These are phyloP conservation scores for Gymnocheta viridis DNA, from an alignment of 2,888 invertebrate genomes.

Conservation along the genomic window DNA sequence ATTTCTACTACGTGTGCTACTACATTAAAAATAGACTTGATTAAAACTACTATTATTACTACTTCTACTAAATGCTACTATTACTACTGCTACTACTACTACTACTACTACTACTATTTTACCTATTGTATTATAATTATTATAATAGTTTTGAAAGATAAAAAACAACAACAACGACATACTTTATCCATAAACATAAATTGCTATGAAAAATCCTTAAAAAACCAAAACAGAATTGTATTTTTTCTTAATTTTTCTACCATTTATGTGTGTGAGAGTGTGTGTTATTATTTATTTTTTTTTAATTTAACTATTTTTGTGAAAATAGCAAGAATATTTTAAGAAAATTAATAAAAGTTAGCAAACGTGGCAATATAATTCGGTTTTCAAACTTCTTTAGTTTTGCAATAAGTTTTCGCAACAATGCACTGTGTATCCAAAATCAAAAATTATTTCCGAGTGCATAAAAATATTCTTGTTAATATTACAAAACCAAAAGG, in stretches of 20 bases:
- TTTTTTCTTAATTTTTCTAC: conserved; percentile 15
- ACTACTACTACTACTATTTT: conserved; percentile 67
- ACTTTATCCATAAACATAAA: conserved; percentile 21
- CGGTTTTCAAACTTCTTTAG: not conserved
- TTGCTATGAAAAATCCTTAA: conserved; percentile 4
- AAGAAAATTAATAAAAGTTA: not conserved
- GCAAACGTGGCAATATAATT: not conserved
- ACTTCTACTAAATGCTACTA: conserved; percentile 50
- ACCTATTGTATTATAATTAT: conserved; percentile 63
- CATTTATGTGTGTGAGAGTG: conserved; percentile 41
- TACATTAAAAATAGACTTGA: conserved; percentile 64
- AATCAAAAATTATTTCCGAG: not conserved
- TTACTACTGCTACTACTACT: conserved; percentile 65
- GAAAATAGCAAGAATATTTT: conserved; percentile 31
- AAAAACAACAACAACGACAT: conserved; percentile 21
- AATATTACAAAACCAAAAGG: not conserved
- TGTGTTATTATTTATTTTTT: conserved; percentile 5
- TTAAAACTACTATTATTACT: conserved; percentile 51
- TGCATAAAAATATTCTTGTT: conserved; percentile 19
- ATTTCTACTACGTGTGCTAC: conserved; percentile 72
- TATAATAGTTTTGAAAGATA: conserved; percentile 28
- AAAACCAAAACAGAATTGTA: conserved; percentile 16
- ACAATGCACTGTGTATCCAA: not conserved
- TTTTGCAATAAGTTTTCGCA: not conserved
- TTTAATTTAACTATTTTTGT: not conserved